Base-by-base conservation (phyloP, 2,113 vertebrate genomes). In the Gnathonemus echidnorhynchus region DNA sequence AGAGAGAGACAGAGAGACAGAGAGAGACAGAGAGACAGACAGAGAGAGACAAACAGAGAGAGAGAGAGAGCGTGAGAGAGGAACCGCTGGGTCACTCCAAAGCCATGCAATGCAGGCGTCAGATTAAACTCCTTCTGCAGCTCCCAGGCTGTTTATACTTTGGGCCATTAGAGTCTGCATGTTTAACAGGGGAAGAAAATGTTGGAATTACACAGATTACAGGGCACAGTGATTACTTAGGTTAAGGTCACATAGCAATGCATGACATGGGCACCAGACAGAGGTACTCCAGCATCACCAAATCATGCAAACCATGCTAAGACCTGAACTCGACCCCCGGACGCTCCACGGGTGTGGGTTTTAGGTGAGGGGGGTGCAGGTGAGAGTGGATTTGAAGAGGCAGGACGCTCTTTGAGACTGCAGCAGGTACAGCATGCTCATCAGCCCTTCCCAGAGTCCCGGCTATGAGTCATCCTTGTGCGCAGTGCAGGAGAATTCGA, bases 401-500 rank as follows among this genome's bases (percentile, higher is more conserved):
- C 89, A 48, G 89, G 49, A 84, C 0, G 39, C 49, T 9, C 3
- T 13, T 10, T 49, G 21, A 10, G 74, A 1, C 39, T 84, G 77
- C 89, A n/a, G 39, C 13, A 5, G 52, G 39, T 39, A 39, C 39
- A 0, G 46, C 49, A 39, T 77, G 17, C n/a, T 17, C 24, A 39
- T 56, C 56, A 45, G 89, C 56, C 17, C 66, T 56, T 58, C 87
- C 62, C 48, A 27, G 39, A 35, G 50, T 19, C 56, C 89, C 24
- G 74, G 45, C 62, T 86, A 89, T 90, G 90, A 91, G 27, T 90
- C 91, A 91, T 90, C 88, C 88, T 45, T 42, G 52, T 86, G 84
- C 87, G 90, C 91, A 90, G 89, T 91, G 88, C 90, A 88, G 85
- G 50, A 85, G 74, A 91, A 46, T 90, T 88, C 31, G 66, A n/a